Conservation (phyloP, 2,888 invertebrate genomes). For the Lasioglossum zephyrum region DNA sequence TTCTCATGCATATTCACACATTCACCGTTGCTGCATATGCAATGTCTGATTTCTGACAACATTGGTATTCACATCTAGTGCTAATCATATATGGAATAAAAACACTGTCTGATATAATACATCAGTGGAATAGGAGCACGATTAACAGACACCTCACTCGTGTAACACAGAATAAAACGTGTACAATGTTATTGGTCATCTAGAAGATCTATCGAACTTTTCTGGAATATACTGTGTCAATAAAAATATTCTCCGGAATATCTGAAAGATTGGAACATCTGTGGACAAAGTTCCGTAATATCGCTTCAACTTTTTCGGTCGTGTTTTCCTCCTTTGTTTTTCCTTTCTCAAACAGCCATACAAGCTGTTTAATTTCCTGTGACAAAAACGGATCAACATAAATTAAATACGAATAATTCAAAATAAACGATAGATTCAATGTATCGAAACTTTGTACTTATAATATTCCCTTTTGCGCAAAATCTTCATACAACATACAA, state of each 20-base stretch:
- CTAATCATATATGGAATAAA: too few relatives aligned
- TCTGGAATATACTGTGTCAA: background rate
- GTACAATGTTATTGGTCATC: background rate
- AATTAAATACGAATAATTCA: background rate
- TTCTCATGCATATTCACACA: too few relatives aligned
- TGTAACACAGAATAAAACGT: background rate
- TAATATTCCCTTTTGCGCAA: background rate
- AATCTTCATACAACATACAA: too few relatives aligned
- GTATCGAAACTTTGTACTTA: background rate
- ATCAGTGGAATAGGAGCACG: background rate
- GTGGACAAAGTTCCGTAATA: background rate
- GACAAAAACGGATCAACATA: background rate
- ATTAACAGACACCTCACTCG: background rate
- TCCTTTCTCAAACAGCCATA: background rate
- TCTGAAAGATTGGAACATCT: background rate
- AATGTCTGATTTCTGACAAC: too few relatives aligned
- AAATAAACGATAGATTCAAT: background rate
- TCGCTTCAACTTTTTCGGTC: background rate
- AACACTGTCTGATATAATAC: background rate
- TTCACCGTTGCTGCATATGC: too few relatives aligned
- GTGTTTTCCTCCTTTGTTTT: background rate
- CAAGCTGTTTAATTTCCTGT: background rate
- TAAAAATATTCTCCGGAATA: background rate
- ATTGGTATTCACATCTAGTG: too few relatives aligned
- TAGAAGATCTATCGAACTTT: background rate